phyloP scores from a whole-genome alignment of 2,113 vertebrate genomes.

The Nothobranchius furzeri region DNA sequence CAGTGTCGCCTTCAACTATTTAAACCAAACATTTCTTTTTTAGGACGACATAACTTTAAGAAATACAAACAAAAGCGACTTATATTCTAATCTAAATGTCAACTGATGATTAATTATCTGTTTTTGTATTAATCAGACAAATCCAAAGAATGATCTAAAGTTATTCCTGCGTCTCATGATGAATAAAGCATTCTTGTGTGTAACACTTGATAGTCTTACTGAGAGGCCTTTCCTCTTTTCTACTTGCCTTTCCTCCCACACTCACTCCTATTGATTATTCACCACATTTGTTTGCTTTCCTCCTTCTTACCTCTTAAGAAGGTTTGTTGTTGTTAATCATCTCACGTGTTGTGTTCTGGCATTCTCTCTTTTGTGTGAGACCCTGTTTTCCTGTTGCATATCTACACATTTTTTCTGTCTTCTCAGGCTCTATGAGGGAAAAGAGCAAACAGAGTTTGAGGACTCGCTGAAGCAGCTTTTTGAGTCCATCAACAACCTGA shows the following conservation, averaged over 20 bases:
- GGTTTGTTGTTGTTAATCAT: not conserved
- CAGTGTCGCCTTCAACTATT: not conserved
- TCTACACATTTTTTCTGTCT: constrained; percentile 12
- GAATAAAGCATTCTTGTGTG: not conserved
- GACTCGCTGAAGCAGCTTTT: constrained; percentile 93
- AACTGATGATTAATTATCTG: not conserved
- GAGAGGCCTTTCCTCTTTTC: not conserved
- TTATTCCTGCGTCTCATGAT: not conserved
- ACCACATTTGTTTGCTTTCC: not conserved
- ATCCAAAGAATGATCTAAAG: not conserved
- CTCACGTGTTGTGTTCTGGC: not conserved
- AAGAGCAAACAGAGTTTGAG: constrained; percentile 95
- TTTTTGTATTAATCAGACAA: not conserved
- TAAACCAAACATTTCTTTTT: not conserved
- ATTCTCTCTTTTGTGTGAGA: not conserved
- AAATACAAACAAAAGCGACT: no score
- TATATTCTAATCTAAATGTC: not conserved
- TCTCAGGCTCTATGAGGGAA: constrained; percentile 91
- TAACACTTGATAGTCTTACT: not conserved
- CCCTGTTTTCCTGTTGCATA: not conserved
- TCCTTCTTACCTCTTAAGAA: not conserved
- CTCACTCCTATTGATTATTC: constrained; percentile 3
- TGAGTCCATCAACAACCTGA: constrained; percentile 96
- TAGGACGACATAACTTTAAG: not conserved
- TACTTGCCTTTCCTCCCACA: not conserved